Base-by-base conservation (phyloP, 2,888 invertebrate species). In the Eueremaeus valkanovi region DNA sequence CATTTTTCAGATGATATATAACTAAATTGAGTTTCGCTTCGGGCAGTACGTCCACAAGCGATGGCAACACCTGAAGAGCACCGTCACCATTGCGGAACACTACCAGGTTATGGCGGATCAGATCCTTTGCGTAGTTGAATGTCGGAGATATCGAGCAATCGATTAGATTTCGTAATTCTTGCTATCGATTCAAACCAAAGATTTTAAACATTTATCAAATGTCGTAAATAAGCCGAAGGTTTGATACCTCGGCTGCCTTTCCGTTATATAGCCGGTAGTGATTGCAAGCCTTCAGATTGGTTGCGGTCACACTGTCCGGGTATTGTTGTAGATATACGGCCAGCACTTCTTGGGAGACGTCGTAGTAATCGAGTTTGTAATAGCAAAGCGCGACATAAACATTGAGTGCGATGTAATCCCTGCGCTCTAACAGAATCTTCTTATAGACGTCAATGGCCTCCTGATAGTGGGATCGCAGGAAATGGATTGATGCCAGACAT, bases 371-470 rank as follows among this genome's bases (percentile, higher is more conserved):
- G 81, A 98, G 85, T 84, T 99, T 98, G 85, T 98, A 99, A 85
- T 98, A 98, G 82, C 98, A 99, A 21, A 98, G 85, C 0, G 97
- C 98, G 76, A 98, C 91, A 83, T 99, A 98, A 3, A 98, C 95
- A 84, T 99, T 97, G 76, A 99, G 84, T 0, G 98, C 98, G 82
- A 96, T 86, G 84, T 90, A 93, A 74, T 92, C 92, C 80, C 95
- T 94, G 84, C 36, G 85, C 81, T 95, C 93, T 29, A 95, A 84
- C 18, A 98, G 86, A 74, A 98, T 88, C 77, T 93, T 88, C 84
- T 98, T 99, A 83, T 99, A 99, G 78, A 98, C 94, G 83, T 98
- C 97, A 78, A 98, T 96, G 66, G 99, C 97, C 83, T 99, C 98
- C 83, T 97, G 96, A 83, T 97, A 99, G 84, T 99, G 98, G 8